A percentile compares a stretch with the other conserved stretches of the same genome.
Conservation (phyloP, 2,113 vertebrate species). For the Lagopus muta region DNA sequence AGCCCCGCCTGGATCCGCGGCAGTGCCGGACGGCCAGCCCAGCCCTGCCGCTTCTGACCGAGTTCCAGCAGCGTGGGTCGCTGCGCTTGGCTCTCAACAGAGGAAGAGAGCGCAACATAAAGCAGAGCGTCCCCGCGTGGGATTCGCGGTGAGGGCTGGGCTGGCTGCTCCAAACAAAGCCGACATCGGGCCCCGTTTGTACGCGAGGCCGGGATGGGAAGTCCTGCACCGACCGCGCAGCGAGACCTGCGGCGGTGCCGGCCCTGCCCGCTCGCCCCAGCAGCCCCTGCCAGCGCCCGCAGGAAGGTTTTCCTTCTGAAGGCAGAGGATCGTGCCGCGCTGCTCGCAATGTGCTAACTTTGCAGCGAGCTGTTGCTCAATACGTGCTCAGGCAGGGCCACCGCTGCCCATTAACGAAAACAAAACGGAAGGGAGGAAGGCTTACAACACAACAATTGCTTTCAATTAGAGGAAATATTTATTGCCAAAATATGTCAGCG, state of each 20-base stretch:
- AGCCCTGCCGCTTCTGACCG: fast-evolving
- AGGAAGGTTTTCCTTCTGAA: slow-evolving; percentile 19
- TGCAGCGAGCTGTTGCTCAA: slow-evolving; percentile 23
- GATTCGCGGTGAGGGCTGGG: not conserved
- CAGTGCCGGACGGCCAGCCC: fast-evolving
- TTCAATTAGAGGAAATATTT: slow-evolving; percentile 57
- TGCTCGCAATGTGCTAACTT: not conserved
- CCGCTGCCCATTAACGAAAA: slow-evolving; percentile 18
- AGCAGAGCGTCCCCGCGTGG: not conserved
- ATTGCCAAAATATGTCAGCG: slow-evolving; percentile 42
- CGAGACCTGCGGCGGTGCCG: not conserved
- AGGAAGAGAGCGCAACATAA: not conserved
- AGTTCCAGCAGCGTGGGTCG: not conserved
- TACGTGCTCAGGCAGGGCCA: slow-evolving; percentile 26
- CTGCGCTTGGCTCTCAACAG: not conserved
- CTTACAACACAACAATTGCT: slow-evolving; percentile 53
- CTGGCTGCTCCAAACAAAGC: slow-evolving; percentile 15
- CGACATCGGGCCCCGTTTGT: not conserved
- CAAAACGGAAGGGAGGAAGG: slow-evolving; percentile 35
- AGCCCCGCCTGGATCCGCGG: not conserved
- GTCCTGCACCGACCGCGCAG: not conserved
- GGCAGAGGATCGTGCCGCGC: not conserved
- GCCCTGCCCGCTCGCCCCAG: not conserved
- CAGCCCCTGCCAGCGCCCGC: not conserved
- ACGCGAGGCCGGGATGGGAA: not conserved